Evolutionary conservation across 2,888 invertebrate species (phyloP).

Genomic region (Drosophila bunnanda): DNA sequence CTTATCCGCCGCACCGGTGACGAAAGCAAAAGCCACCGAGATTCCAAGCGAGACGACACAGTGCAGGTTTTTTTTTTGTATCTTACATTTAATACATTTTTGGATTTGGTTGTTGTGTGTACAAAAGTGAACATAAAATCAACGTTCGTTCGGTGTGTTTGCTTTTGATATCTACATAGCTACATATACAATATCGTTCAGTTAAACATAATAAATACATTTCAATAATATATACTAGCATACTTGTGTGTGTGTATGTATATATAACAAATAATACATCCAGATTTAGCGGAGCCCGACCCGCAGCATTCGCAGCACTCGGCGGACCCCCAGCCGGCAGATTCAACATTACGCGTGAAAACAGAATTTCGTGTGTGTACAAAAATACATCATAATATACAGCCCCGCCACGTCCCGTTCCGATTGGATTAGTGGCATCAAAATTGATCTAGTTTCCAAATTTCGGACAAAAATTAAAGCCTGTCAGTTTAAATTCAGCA

Average conservation of each 20-base stretch:
- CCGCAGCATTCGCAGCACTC: constrained; percentile 11
- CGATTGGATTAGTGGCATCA: constrained; percentile 1
- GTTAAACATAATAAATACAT: constrained; percentile 77
- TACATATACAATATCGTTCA: constrained; percentile 66
- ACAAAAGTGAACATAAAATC: constrained; percentile 74
- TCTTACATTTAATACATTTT: constrained; percentile 69
- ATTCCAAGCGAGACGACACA: constrained; percentile 24
- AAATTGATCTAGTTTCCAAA: constrained; percentile 3
- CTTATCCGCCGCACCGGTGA: constrained; percentile 27
- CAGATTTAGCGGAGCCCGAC: constrained; percentile 26
- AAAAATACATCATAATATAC: constrained; percentile 64
- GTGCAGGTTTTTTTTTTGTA: constrained; percentile 51
- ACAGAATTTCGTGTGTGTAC: constrained; percentile 44
- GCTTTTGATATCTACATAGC: constrained; percentile 70
- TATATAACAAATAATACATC: constrained; percentile 76
- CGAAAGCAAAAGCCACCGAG: constrained; percentile 28
- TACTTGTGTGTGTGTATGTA: constrained; percentile 36
- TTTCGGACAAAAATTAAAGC: not conserved
- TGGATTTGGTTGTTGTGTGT: constrained; percentile 66
- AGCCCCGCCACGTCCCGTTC: constrained; percentile 2
- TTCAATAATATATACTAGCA: constrained; percentile 59
- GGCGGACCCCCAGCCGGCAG: constrained; percentile 37
- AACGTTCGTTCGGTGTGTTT: constrained; percentile 54
- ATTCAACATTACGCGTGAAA: constrained; percentile 64
- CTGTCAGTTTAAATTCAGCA: constrained; percentile 4